Conservation (phyloP, 2,888 invertebrate genomes). For the Dione vanillae region DNA sequence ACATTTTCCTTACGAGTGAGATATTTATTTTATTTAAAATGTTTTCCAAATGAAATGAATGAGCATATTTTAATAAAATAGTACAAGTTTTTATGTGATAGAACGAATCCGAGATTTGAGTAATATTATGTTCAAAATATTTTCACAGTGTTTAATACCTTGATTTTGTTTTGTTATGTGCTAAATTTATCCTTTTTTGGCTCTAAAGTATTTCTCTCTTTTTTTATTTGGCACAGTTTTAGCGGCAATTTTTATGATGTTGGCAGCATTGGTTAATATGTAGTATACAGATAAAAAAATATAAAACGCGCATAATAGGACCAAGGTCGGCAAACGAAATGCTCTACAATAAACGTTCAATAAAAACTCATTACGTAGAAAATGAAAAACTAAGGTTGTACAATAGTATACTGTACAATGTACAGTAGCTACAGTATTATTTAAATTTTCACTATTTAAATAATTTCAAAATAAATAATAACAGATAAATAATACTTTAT, state of each 20-base stretch:
- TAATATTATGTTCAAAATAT: conserved; percentile 45
- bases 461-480: too few relatives aligned
- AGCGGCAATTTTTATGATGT: neutral
- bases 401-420: too few relatives aligned
- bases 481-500: too few relatives aligned
- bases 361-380: conserved; percentile 13
- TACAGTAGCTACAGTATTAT: too few relatives aligned
- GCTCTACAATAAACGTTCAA: conserved; percentile 3
- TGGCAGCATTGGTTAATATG: neutral
- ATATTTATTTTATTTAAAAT: conserved; percentile 66
- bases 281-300: neutral
- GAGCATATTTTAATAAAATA: conserved; percentile 63
- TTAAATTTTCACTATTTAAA: too few relatives aligned
- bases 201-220: too few relatives aligned
- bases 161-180: neutral
- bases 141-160: neutral
- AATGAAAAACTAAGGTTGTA: conserved; percentile 11
- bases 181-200: too few relatives aligned
- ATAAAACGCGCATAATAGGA: neutral
- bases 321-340: conserved; percentile 13
- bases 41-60: conserved; percentile 51
- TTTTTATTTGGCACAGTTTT: neutral
- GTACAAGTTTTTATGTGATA: conserved; percentile 59
- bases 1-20: conserved; percentile 66
- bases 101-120: conserved; percentile 37